A percentile compares a stretch with the other conserved stretches of the same genome.
Evolutionary conservation across 2,888 invertebrate genomes (phyloP).

Genomic region (Tetranychus piercei): DNA sequence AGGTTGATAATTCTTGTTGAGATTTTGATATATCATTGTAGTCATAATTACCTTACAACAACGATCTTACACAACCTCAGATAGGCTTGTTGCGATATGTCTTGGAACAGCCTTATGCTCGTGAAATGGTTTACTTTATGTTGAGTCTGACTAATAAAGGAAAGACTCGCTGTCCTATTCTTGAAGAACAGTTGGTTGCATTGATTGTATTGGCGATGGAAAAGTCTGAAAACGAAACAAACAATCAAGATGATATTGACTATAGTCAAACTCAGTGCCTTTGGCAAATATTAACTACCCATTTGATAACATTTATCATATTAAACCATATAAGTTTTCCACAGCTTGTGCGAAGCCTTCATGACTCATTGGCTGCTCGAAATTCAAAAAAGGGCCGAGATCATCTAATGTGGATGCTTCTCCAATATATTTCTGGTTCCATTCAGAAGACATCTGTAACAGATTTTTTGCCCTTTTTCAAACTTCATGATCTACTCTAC

Average conservation of each 20-base stretch:
- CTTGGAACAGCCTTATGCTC: constrained; percentile 77
- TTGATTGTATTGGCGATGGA: constrained; percentile 80
- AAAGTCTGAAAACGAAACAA: constrained; percentile 45
- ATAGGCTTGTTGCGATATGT: constrained; percentile 69
- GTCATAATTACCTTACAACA: constrained; percentile 78
- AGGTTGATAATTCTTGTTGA: no score
- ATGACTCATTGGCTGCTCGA: constrained; percentile 50
- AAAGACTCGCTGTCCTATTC: constrained; percentile 59
- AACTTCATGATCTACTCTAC: constrained; percentile 74
- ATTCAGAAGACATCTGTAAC: constrained; percentile 75
- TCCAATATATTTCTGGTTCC: constrained; percentile 91
- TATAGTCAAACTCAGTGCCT: constrained; percentile 31
- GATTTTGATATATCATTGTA: no score
- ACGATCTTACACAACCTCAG: constrained; percentile 69
- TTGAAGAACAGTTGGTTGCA: constrained; percentile 82
- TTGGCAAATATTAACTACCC: constrained; percentile 82
- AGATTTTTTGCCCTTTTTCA: constrained; percentile 71
- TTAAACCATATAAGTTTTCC: constrained; percentile 85
- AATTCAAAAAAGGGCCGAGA: constrained; percentile 76
- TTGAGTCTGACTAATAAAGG: constrained; percentile 54
- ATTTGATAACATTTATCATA: constrained; percentile 79
- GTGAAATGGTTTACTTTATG: constrained; percentile 90
- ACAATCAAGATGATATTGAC: constrained; percentile 21
- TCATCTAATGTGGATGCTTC: constrained; percentile 94
- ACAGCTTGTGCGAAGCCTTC: constrained; percentile 69